Evolutionary conservation across 2,113 vertebrate species (phyloP).

Genomic region (Carollia perspicillata): DNA sequence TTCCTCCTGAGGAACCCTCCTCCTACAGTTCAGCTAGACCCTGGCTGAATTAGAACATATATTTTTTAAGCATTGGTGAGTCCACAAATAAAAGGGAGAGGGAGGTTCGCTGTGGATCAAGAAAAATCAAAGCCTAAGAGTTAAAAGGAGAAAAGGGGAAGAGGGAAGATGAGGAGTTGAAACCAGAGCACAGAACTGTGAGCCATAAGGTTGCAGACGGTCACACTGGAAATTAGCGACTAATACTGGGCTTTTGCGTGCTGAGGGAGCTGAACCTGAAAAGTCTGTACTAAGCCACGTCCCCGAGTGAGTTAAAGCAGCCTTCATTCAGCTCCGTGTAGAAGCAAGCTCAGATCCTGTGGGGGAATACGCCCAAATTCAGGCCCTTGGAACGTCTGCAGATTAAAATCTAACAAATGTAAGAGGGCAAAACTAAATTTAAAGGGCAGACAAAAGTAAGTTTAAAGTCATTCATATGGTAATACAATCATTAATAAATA

Average conservation of each 20-base stretch:
- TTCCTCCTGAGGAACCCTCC: background rate
- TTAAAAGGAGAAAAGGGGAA: background rate
- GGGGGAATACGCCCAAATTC: background rate
- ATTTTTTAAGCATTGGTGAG: background rate
- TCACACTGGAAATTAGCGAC: background rate
- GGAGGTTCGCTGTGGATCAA: background rate
- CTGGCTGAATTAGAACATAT: background rate
- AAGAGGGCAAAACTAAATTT: background rate
- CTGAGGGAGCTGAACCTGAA: background rate
- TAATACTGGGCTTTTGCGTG: background rate
- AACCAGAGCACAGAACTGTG: background rate
- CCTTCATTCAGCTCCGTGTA: background rate
- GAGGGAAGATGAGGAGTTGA: background rate
- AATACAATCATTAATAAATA: background rate
- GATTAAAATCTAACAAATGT: background rate
- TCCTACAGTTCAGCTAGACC: background rate
- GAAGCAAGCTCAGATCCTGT: background rate
- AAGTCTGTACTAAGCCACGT: background rate
- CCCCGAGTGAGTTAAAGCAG: background rate
- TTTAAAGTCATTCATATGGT: background rate
- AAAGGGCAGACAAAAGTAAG: background rate
- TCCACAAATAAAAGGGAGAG: background rate
- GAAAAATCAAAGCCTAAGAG: slow-evolving; percentile 15
- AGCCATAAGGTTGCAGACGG: background rate
- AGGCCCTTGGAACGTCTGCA: background rate